These are phyloP conservation scores for Dryococelus australis DNA, from an alignment of 2,888 invertebrate genomes.

Conservation along the genomic window DNA sequence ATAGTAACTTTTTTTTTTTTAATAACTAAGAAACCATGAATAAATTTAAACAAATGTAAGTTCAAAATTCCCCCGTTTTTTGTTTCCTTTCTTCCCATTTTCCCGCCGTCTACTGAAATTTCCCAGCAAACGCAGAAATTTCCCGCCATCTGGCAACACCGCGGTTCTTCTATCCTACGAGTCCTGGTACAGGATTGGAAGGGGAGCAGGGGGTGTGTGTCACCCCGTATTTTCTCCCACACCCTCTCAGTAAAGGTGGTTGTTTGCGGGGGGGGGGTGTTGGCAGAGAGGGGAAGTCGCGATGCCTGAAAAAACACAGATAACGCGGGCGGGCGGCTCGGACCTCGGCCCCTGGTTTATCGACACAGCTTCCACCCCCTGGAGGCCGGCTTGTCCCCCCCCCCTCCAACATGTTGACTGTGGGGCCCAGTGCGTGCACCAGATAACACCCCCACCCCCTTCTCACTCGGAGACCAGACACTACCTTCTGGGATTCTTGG, in stretches of 20 bases:
- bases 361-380: background rate
- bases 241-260: background rate
- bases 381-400: background rate
- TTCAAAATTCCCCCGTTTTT: too few relatives aligned
- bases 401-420: background rate
- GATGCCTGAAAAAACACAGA: conserved; percentile 8
- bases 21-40: too few relatives aligned
- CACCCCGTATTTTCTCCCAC: background rate
- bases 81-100: too few relatives aligned
- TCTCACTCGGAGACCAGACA: background rate
- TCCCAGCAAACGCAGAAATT: too few relatives aligned
- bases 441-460: background rate
- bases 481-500: background rate
- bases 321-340: background rate
- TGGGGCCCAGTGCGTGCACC: background rate
- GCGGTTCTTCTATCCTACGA: too few relatives aligned
- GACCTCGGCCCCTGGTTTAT: background rate
- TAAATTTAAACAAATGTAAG: too few relatives aligned
- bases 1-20: too few relatives aligned
- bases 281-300: background rate
- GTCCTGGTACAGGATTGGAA: too few relatives aligned
- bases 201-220: too few relatives aligned
- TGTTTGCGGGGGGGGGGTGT: too few relatives aligned
- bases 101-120: too few relatives aligned
- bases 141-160: too few relatives aligned